Conservation (phyloP, 2,797 vertebrate genomes). For the Enteromius anoplus region DNA sequence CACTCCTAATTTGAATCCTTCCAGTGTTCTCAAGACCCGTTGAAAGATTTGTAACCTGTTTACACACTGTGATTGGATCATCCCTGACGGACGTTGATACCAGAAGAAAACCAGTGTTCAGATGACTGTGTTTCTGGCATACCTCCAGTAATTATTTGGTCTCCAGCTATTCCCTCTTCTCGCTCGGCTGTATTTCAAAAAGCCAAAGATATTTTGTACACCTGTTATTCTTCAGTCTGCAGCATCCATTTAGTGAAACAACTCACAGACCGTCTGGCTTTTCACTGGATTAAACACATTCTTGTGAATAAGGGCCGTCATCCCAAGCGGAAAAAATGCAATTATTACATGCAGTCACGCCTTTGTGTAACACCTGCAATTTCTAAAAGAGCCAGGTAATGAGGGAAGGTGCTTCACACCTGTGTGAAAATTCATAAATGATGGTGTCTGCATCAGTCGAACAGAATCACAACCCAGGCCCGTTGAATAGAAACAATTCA, state of each 20-base stretch:
- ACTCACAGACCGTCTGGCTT: constrained; percentile 45
- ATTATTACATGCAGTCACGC: constrained; percentile 29
- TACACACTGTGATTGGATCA: too few species aligned
- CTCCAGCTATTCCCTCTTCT: constrained; percentile 6
- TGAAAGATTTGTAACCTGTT: neutral
- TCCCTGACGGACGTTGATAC: neutral
- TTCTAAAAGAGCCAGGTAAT: constrained; percentile 32
- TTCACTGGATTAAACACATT: constrained; percentile 50
- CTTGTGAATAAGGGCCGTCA: constrained; percentile 34
- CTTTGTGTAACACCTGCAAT: constrained; percentile 41
- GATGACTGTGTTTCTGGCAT: neutral
- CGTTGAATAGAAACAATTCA: constrained; percentile 5
- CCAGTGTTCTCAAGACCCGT: neutral
- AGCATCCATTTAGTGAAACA: constrained; percentile 50
- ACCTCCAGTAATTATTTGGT: neutral
- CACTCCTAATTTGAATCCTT: neutral
- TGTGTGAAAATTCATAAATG: constrained; percentile 17
- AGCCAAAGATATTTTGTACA: constrained; percentile 50
- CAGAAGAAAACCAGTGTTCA: neutral
- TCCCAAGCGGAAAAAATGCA: constrained; percentile 32
- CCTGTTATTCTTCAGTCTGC: constrained; percentile 57
- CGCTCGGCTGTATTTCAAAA: constrained; percentile 41
- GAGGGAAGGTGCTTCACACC: constrained; percentile 16
- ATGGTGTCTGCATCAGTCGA: constrained; percentile 6
- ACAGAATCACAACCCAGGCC: neutral